These are phyloP conservation scores for Macropis europaea DNA, from an alignment of 2,888 invertebrate species.

Conservation along the genomic window DNA sequence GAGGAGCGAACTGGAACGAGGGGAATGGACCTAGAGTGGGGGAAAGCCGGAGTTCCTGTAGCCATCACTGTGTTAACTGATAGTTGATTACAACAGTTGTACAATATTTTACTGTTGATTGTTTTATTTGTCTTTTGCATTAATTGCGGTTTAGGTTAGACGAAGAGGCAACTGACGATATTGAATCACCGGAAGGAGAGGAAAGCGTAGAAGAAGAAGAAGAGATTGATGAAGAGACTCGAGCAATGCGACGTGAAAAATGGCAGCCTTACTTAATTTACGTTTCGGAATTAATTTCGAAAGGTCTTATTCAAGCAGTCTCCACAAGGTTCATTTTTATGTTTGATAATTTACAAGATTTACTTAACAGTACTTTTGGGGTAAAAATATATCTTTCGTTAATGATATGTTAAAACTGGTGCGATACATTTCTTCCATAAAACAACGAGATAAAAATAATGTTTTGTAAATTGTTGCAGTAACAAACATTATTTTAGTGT, in stretches of 20 bases:
- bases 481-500: too few relatives aligned
- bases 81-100: slow-evolving; percentile 53
- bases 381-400: background rate
- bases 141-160: background rate
- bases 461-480: too few relatives aligned
- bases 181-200: slow-evolving; percentile 8
- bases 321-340: slow-evolving; percentile 74
- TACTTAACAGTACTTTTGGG: background rate
- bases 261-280: slow-evolving; percentile 85
- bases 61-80: too few relatives aligned
- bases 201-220: slow-evolving; percentile 36
- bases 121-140: too few relatives aligned
- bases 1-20: too few relatives aligned
- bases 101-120: too few relatives aligned
- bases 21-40: too few relatives aligned
- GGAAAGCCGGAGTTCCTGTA: too few relatives aligned
- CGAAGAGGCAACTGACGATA: background rate
- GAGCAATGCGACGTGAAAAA: slow-evolving; percentile 78
- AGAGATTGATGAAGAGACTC: slow-evolving; percentile 69
- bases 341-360: background rate
- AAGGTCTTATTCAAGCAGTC: slow-evolving; percentile 82
- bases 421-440: too few relatives aligned
- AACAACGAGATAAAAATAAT: too few relatives aligned
- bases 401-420: background rate
- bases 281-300: slow-evolving; percentile 84